phyloP scores from a whole-genome alignment of 2,113 vertebrate species.

The Empidonax alnorum region DNA sequence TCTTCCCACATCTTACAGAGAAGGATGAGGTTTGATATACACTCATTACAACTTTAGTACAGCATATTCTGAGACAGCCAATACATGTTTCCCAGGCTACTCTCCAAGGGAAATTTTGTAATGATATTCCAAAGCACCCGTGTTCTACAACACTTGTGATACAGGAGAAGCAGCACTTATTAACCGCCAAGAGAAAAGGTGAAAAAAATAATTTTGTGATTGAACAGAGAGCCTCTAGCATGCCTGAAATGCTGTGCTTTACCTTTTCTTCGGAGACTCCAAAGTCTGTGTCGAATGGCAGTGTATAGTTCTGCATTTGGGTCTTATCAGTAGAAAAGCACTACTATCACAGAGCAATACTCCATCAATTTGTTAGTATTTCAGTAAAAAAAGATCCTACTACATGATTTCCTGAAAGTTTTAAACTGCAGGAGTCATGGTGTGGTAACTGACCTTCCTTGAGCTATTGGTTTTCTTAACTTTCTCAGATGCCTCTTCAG shows the following conservation, averaged over 20 bases:
- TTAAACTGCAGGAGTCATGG: background rate
- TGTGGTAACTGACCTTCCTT: constrained; percentile 77
- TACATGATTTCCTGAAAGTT: background rate
- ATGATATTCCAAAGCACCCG: background rate
- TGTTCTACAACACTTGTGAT: background rate
- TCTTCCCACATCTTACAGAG: background rate
- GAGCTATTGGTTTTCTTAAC: constrained; percentile 76
- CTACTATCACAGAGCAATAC: background rate
- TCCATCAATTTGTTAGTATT: background rate
- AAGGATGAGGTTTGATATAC: background rate
- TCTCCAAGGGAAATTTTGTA: background rate
- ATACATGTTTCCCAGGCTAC: background rate
- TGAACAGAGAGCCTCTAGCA: background rate
- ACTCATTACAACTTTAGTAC: background rate
- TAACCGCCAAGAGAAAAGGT: background rate
- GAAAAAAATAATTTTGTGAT: background rate
- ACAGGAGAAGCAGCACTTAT: background rate
- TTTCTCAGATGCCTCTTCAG: constrained; percentile 65
- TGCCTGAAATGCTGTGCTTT: background rate
- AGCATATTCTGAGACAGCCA: background rate
- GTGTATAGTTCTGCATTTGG: background rate
- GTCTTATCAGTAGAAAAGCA: background rate
- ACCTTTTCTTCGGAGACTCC: background rate
- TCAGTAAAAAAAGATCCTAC: background rate
- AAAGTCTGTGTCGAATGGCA: background rate